Percentiles rank a stretch among this genome's conserved stretches.
phyloP scores from a whole-genome alignment of 2,113 vertebrate species.

The Labeo catla region DNA sequence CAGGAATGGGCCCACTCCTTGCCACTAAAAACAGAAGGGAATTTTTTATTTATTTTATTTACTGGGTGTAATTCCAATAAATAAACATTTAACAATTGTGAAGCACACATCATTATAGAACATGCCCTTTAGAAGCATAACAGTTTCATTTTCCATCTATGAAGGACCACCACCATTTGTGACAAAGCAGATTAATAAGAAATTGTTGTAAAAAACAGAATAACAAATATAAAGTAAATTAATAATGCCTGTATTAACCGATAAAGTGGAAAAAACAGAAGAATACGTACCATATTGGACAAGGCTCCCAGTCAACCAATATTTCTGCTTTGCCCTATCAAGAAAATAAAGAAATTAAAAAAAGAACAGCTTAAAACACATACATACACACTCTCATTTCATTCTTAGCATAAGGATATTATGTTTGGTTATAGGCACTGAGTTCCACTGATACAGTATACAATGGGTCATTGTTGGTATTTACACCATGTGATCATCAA shows the following conservation, averaged over 20 bases:
- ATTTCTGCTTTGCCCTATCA: slow-evolving; percentile 12
- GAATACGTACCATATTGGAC: not conserved
- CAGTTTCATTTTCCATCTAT: not conserved
- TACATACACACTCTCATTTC: no score
- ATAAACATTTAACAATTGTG: not conserved
- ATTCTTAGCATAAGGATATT: no score
- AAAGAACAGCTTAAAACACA: no score
- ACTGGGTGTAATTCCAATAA: not conserved
- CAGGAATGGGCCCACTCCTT: not conserved
- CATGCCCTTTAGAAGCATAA: not conserved
- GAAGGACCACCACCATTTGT: not conserved
- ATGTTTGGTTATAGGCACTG: no score
- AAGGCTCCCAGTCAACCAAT: not conserved
- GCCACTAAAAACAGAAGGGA: not conserved
- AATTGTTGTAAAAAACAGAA: not conserved
- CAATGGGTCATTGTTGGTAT: not conserved
- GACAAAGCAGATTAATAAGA: not conserved
- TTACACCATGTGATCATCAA: no score
- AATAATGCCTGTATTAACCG: not conserved
- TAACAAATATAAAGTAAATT: not conserved
- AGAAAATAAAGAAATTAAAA: no score
- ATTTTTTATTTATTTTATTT: not conserved
- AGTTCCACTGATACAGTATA: no score
- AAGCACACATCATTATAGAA: not conserved
- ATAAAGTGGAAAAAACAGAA: not conserved